Evolutionary conservation across 2,888 invertebrate species (phyloP), one percentile per base, ranked within the genome.

Genomic region (Ochropacha duplaris): DNA sequence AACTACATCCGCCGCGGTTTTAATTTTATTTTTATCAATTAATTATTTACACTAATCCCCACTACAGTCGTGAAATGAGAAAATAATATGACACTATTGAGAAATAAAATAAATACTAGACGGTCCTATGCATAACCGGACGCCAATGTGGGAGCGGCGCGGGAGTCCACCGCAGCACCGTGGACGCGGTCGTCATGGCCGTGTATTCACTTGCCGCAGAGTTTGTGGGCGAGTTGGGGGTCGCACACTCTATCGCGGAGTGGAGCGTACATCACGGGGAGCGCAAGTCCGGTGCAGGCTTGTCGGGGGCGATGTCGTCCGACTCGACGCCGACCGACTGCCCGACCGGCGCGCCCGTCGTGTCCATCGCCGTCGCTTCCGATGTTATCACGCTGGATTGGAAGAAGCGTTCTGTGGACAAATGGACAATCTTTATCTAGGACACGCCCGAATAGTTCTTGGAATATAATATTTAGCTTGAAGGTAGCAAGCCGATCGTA

Each of bases 321-420:
- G 36, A 36, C 0, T 79, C 66, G 54, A 84, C 81, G 58, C 87
- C 90, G 1, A 84, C 88, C 39, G 36, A n/a, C n/a, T 36, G 36
- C 1, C 74, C 84, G 57, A 85, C 87, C 14, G 71, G 78, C 4
- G 87, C 76, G 34, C 80, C 82, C 2, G 84, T 80, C 56, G 90
- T 93, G 82, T 93, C 93, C 92, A 93, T 94, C 49, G 94, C 94
- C 19, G 94, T 87, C 57, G 93, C 88, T 64, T 94, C 94, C 1
- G 93, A 89, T 49, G 94, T 94, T 57, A 93, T 92, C 74, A 94
- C 94, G 74, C 91, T 93, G 49, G 94, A 93, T 88, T 94, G 95
- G 86, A 95, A 95, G 90, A 94, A 95, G 58, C 95, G 93, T 81
- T 95, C 94, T 92, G 94, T 60, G n/a, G 39, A 31, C 2, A 2